Evolutionary conservation across 2,888 invertebrate genomes (phyloP).

Genomic region (Eupelmus urozonus): DNA sequence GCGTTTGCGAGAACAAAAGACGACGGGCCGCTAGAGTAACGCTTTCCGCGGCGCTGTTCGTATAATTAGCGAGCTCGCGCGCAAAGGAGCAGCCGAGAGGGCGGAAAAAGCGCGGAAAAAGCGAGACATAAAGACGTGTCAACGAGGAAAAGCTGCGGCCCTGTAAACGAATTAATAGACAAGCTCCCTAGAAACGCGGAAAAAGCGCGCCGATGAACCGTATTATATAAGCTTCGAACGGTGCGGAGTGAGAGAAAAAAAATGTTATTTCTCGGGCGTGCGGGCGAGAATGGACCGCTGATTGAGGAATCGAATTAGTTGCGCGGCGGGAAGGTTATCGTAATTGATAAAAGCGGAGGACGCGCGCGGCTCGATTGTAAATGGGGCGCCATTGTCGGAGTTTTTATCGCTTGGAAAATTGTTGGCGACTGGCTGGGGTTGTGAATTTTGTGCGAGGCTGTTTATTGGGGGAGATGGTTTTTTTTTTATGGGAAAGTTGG

Average conservation of each 20-base stretch:
- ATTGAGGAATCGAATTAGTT: conserved; percentile 35
- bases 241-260: no score
- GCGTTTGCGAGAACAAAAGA: no score
- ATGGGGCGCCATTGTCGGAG: conserved; percentile 24
- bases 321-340: conserved; percentile 16
- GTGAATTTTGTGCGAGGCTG: no score
- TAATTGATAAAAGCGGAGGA: conserved; percentile 41
- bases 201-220: no score
- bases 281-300: not conserved
- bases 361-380: conserved; percentile 5
- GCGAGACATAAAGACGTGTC: not conserved
- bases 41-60: not conserved
- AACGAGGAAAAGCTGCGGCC: not conserved
- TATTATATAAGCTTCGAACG: no score
- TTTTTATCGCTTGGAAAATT: conserved; percentile 43
- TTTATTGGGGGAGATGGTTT: no score
- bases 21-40: no score
- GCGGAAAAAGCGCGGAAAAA: not conserved
- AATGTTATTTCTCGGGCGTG: no score
- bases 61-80: conserved; percentile 6
- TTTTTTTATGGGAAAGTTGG: no score
- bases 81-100: not conserved
- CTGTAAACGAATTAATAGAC: conserved; percentile 26
- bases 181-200: no score
- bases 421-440: not conserved